Conservation (phyloP, 2,113 vertebrate species). For the Desmodus rotundus region DNA sequence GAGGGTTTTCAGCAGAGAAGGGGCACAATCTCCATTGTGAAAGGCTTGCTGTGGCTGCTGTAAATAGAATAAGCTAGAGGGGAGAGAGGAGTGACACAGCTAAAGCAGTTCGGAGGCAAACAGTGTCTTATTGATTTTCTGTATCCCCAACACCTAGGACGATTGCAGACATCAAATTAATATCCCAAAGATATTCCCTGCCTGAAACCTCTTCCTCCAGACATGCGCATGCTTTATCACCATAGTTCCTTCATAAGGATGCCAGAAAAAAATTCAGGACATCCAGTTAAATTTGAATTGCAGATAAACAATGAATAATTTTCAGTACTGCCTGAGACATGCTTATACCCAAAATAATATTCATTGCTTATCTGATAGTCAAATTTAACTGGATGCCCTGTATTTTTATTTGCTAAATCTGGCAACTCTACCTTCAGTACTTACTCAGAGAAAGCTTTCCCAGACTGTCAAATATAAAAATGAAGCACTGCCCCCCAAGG, state of each 20-base stretch:
- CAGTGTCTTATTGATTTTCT: constrained; percentile 26
- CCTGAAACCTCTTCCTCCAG: constrained; percentile 18
- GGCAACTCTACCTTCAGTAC: not conserved
- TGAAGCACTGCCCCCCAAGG: not conserved
- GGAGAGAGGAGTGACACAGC: constrained; percentile 6
- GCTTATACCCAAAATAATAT: not conserved
- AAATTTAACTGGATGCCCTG: not conserved
- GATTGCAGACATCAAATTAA: constrained; percentile 57
- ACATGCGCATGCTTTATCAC: constrained; percentile 26
- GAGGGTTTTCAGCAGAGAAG: constrained; percentile 2
- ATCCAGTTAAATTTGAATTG: constrained; percentile 10
- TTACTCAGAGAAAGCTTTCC: not conserved
- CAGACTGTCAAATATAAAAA: not conserved
- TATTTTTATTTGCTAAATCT: constrained; percentile 13
- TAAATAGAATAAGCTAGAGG: not conserved
- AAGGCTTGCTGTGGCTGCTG: not conserved
- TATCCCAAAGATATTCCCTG: constrained; percentile 30
- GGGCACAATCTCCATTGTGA: constrained; percentile 8
- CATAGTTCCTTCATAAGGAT: not conserved
- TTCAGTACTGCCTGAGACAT: not conserved
- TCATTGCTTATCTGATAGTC: not conserved
- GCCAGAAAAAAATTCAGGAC: constrained; percentile 6
- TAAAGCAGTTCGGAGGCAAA: constrained; percentile 42
- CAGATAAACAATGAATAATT: constrained; percentile 27
- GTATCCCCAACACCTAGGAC: not conserved